phyloP scores from a whole-genome alignment of 2,888 invertebrate species.

The Ormyrus pomaceus region DNA sequence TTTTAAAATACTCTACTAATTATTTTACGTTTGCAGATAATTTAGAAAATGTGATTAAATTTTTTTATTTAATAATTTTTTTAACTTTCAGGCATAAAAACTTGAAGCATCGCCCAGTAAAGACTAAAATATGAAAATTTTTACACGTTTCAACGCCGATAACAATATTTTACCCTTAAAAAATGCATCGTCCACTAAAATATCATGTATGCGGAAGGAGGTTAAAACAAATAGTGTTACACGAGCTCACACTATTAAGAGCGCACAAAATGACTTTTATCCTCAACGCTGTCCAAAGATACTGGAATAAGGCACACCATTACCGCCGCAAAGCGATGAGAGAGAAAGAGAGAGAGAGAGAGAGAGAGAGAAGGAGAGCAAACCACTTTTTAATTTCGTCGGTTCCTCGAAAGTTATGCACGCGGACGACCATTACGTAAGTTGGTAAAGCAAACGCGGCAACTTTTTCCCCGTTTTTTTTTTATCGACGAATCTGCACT shows the following conservation, averaged over 20 bases:
- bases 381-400: slow-evolving; percentile 45
- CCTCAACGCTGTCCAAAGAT: background rate
- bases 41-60: no score
- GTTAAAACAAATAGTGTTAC: background rate
- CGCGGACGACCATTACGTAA: background rate
- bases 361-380: background rate
- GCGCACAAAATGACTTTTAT: background rate
- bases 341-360: no score
- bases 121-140: no score
- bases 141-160: no score
- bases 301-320: background rate
- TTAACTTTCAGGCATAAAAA: no score
- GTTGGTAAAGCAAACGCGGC: slow-evolving; percentile 10
- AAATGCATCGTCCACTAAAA: no score
- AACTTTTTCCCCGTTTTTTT: slow-evolving; percentile 14
- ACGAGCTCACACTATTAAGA: background rate
- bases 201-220: background rate
- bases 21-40: no score
- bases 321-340: slow-evolving; percentile 10
- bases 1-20: no score
- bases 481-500: slow-evolving; percentile 64
- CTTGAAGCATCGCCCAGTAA: no score
- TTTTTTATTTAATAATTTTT: no score
- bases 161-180: no score
- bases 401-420: slow-evolving; percentile 35